Evolutionary conservation across 2,797 vertebrate species (phyloP).

Genomic region (Myotis pilosus): DNA sequence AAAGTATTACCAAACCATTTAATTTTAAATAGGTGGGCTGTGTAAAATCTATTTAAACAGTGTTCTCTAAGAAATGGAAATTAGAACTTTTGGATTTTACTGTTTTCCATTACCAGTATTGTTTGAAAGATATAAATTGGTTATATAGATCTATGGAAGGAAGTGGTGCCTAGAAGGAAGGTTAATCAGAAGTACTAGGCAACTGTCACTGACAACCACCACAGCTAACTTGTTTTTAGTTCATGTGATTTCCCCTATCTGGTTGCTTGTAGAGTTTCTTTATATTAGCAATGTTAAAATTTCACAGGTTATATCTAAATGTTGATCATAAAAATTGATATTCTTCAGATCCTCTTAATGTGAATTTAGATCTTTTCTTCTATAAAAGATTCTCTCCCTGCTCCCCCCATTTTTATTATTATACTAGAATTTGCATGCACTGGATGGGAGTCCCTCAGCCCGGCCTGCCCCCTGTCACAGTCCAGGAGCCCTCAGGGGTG

Average conservation of each 20-base stretch:
- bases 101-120: background rate
- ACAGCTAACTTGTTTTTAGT: background rate
- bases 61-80: background rate
- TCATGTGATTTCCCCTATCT: background rate
- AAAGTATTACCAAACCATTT: background rate
- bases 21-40: background rate
- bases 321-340: background rate
- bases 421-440: too few relatives aligned
- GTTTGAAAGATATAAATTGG: background rate
- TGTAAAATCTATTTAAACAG: background rate
- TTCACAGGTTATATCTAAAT: background rate
- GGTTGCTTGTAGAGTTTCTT: background rate
- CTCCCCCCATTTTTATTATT: too few relatives aligned
- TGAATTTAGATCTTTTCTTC: background rate
- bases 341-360: background rate
- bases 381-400: background rate
- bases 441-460: too few relatives aligned
- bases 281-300: background rate
- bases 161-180: background rate
- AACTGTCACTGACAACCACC: background rate
- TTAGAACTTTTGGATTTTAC: conserved; percentile 1
- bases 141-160: background rate
- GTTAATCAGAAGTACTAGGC: background rate
- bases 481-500: too few relatives aligned
- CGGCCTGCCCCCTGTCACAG: too few relatives aligned